Percentiles rank a stretch among this genome's conserved stretches.
Conservation (phyloP, 2,113 vertebrate genomes). For the Bubalus kerabau region DNA sequence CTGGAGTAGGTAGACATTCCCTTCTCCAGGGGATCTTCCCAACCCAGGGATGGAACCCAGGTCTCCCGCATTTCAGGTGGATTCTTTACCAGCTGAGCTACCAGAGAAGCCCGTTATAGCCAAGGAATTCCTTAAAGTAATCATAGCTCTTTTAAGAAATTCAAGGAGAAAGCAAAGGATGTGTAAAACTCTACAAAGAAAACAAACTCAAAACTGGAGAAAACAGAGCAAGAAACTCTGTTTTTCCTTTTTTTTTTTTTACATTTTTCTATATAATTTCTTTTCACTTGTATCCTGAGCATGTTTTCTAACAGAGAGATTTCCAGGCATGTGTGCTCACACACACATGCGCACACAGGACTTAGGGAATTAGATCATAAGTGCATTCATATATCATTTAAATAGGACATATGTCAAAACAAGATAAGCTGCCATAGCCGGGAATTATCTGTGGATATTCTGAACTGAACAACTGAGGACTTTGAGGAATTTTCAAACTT, state of each 20-base stretch:
- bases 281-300: neutral
- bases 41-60: neutral
- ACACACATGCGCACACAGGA: neutral
- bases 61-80: neutral
- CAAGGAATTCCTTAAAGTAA: neutral
- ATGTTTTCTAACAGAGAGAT: neutral
- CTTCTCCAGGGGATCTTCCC: neutral
- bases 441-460: neutral
- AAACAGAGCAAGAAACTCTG: neutral
- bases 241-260: neutral
- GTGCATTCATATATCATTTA: neutral
- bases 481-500: neutral
- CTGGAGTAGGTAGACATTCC: neutral
- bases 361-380: neutral
- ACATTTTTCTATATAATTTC: neutral
- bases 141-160: neutral
- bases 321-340: neutral
- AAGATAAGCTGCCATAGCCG: rapidly evolving
- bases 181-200: neutral
- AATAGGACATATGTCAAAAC: neutral
- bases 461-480: neutral
- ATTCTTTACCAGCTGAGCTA: neutral
- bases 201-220: neutral
- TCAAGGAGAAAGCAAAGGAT: neutral
- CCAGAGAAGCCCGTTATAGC: neutral